These are phyloP conservation scores for Aphis craccivora DNA, from an alignment of 1,140 invertebrate genomes.

Conservation along the genomic window DNA sequence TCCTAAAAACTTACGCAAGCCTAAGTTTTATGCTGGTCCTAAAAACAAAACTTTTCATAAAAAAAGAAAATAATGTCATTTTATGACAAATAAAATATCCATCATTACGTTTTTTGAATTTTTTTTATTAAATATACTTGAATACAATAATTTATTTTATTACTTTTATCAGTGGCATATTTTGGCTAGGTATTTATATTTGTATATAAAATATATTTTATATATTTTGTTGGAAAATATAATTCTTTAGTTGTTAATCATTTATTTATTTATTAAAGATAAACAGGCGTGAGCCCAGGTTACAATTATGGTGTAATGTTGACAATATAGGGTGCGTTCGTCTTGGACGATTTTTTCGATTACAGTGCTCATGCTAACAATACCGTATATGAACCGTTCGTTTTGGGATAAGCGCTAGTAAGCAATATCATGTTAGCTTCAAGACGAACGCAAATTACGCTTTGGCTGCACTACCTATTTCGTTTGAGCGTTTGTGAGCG, in stretches of 20 bases:
- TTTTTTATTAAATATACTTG: background rate
- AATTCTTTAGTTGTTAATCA: background rate
- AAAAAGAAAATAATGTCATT: conserved; percentile 20
- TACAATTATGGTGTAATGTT: too few relatives aligned
- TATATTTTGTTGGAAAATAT: background rate
- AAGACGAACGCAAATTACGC: too few relatives aligned
- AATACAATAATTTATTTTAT: background rate
- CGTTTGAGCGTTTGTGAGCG: too few relatives aligned
- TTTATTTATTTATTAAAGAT: too few relatives aligned
- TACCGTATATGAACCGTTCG: too few relatives aligned
- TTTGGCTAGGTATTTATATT: background rate
- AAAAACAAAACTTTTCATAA: conserved; percentile 40
- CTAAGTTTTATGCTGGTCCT: conserved; percentile 60
- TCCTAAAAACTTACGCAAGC: conserved; percentile 58
- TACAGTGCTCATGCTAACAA: too few relatives aligned
- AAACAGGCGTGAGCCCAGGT: too few relatives aligned
- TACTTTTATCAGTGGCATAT: background rate
- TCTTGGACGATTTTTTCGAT: too few relatives aligned
- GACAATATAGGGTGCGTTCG: too few relatives aligned
- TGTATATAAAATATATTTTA: background rate
- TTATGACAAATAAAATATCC: background rate
- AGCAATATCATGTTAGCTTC: too few relatives aligned
- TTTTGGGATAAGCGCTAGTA: too few relatives aligned
- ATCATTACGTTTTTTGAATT: background rate
- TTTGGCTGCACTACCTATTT: too few relatives aligned